Evolutionary conservation across 2,888 invertebrate genomes (phyloP).

Genomic region (Cryptocephalus moraei): DNA sequence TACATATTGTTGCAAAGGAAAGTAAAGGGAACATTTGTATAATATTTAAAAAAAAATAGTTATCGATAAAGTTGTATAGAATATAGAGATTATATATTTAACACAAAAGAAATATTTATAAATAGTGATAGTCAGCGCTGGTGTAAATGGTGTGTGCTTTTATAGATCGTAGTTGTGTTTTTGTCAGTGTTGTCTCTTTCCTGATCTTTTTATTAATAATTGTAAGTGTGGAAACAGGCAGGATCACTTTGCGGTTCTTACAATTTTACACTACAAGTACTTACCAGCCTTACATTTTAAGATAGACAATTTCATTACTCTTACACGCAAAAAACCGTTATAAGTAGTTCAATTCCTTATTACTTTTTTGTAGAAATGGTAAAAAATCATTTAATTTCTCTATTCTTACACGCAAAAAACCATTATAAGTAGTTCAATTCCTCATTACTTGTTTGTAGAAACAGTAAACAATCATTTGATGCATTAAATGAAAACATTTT

Average conservation of each 20-base stretch:
- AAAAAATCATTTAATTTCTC: too few relatives aligned
- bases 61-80: conserved; percentile 39
- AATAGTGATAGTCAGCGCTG: conserved; percentile 33
- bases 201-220: conserved; percentile 9
- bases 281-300: neutral
- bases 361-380: too few relatives aligned
- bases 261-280: conserved; percentile 1
- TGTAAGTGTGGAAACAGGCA: too few relatives aligned
- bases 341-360: too few relatives aligned
- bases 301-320: too few relatives aligned
- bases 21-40: conserved; percentile 37
- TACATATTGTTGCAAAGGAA: conserved; percentile 36
- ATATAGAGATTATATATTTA: conserved; percentile 33
- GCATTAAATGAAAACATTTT: too few relatives aligned
- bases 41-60: conserved; percentile 27
- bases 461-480: too few relatives aligned
- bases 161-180: conserved; percentile 32
- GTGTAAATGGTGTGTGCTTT: conserved; percentile 41
- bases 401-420: too few relatives aligned
- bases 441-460: too few relatives aligned
- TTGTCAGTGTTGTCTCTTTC: conserved; percentile 26
- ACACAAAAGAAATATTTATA: conserved; percentile 37
- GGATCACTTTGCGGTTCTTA: conserved; percentile 1
- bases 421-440: too few relatives aligned
- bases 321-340: too few relatives aligned